Percentiles rank a stretch among this genome's conserved stretches.
Evolutionary conservation across 2,797 vertebrate genomes (phyloP).

Genomic region (Cryptoblepharus egeriae): DNA sequence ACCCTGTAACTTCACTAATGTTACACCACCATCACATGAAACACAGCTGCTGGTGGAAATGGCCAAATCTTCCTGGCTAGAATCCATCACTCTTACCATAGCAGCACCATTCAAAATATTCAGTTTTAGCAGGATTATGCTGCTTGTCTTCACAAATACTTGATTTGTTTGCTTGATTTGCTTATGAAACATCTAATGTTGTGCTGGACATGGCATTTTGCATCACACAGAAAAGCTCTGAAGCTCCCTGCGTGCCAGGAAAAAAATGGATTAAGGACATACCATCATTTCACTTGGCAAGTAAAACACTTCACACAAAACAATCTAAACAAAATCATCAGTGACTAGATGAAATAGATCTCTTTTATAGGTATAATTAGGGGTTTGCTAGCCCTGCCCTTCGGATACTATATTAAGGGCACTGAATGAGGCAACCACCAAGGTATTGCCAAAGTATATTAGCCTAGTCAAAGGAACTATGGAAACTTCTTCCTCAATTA

Average conservation of each 20-base stretch:
- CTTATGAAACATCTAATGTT: not conserved
- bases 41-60: too few relatives aligned
- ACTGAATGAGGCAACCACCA: not conserved
- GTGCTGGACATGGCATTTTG: not conserved
- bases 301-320: not conserved
- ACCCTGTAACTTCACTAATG: too few relatives aligned
- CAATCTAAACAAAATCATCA: not conserved
- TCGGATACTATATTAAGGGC: constrained; percentile 17
- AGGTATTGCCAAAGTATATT: not conserved
- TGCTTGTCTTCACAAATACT: too few relatives aligned
- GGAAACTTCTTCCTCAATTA: not conserved
- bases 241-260: not conserved
- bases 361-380: constrained; percentile 18
- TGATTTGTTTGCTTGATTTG: too few relatives aligned
- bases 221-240: not conserved
- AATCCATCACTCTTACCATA: too few relatives aligned
- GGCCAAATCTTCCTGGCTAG: too few relatives aligned
- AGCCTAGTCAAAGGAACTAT: constrained; percentile 16
- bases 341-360: not conserved
- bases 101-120: too few relatives aligned
- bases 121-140: too few relatives aligned
- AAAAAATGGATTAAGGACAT: not conserved
- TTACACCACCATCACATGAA: too few relatives aligned
- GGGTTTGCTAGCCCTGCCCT: constrained; percentile 18
- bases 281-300: not conserved